phyloP scores from a whole-genome alignment of 64 coral and sea anemone species.

The Porites lutea region DNA sequence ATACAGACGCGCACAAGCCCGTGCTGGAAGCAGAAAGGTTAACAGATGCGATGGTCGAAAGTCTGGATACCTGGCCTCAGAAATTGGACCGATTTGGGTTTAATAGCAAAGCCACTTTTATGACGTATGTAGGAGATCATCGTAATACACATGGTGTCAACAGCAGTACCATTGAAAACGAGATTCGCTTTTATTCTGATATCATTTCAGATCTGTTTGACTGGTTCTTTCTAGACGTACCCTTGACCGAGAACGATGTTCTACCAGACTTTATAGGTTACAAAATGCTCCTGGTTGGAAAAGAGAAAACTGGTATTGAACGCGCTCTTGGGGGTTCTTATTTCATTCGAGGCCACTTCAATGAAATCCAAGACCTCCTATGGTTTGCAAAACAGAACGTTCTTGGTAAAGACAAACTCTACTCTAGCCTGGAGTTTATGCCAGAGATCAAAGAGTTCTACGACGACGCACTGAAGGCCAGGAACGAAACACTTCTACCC shows the following conservation, averaged over 20 bases:
- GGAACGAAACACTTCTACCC: neutral
- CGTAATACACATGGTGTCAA: neutral
- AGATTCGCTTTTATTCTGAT: conserved; percentile 52
- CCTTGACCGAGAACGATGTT: neutral
- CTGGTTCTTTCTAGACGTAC: conserved; percentile 9
- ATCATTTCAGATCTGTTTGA: conserved; percentile 49
- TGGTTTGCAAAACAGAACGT: conserved; percentile 64
- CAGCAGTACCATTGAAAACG: conserved; percentile 36
- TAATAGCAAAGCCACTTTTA: conserved; percentile 7
- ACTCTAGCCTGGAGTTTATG: conserved; percentile 47
- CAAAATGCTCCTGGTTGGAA: conserved; percentile 58
- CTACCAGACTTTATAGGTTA: conserved; percentile 57
- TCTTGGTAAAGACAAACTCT: conserved; percentile 30
- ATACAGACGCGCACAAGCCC: neutral
- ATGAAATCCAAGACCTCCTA: conserved; percentile 42
- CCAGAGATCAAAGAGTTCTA: conserved; percentile 60
- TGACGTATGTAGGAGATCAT: conserved; percentile 4
- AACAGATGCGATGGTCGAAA: neutral
- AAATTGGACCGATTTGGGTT: neutral
- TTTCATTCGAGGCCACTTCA: conserved; percentile 64
- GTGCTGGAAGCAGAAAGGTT: neutral
- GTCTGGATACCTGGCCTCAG: neutral
- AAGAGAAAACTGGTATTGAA: conserved; percentile 59
- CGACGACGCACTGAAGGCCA: conserved; percentile 13
- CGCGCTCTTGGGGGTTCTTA: conserved; percentile 71